These are phyloP conservation scores for Buphagus erythrorhynchus DNA, from an alignment of 2,797 vertebrate species.

Conservation along the genomic window DNA sequence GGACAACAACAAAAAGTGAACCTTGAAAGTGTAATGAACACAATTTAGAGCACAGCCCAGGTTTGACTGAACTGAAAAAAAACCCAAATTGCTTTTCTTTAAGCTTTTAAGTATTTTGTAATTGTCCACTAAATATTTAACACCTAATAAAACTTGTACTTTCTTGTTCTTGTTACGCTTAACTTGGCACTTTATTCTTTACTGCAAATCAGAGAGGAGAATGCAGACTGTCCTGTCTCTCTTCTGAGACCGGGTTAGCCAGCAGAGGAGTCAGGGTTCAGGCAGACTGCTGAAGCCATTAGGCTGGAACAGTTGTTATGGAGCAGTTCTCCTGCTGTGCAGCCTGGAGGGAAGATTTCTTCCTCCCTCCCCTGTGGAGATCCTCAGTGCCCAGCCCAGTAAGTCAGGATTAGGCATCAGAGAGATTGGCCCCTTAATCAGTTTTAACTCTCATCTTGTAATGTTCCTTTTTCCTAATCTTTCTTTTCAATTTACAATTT, in stretches of 20 bases:
- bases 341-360: conserved; percentile 45
- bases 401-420: conserved; percentile 49
- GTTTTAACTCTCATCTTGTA: conserved; percentile 45
- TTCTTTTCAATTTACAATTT: conserved; percentile 44
- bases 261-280: neutral
- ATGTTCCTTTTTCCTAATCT: conserved; percentile 14
- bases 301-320: conserved; percentile 17
- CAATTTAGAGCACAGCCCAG: neutral
- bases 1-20: neutral
- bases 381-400: neutral
- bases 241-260: neutral
- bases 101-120: neutral
- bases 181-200: neutral
- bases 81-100: neutral
- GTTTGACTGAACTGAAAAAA: neutral
- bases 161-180: neutral
- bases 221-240: neutral
- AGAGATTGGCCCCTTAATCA: conserved; percentile 42
- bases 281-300: conserved; percentile 51
- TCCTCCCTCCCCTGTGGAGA: conserved; percentile 31
- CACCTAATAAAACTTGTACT: neutral
- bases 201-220: neutral
- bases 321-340: conserved; percentile 47
- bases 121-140: neutral
- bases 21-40: neutral